Evolutionary conservation across 2,113 vertebrate genomes (phyloP), one percentile per base, ranked within the genome.

Genomic region (Pheucticus melanocephalus): DNA sequence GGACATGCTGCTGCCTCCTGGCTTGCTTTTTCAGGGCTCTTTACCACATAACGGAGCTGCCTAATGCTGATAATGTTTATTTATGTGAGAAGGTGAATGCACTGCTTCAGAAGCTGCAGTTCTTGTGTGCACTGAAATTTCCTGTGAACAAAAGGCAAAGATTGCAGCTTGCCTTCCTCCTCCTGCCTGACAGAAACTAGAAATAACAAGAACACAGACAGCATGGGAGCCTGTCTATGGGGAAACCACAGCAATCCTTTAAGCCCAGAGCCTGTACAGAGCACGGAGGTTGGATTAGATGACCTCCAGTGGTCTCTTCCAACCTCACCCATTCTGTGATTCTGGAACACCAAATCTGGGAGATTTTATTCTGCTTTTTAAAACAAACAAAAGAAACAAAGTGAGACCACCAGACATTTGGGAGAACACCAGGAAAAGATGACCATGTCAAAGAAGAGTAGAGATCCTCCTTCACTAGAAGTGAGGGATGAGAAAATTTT

Each of bases 401-500:
- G 24, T 15, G 40, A 87, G 39, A 69, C n/a, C 57, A 64, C 6
- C 25, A 59, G 12, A 30, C 19, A 40, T 47, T 31, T 47, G 33
- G 82, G 42, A 59, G 63, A 88, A 50, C 33, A 37, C 37, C 11
- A 44, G 45, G 22, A 72, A 71, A 64, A 65, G 45, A 70, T 15
- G 30, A 53, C 42, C 4, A 1, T 15, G 59, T 63, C 31, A 65
- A 50, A 82, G 50, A 57, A 76, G n/a, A 68, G 40, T 1, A 12
- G 48, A 73, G 33, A 47, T 42, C 21, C 31, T 87, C 33, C 28
- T 50, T 70, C 39, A 50, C 20, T 50, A 45, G 44, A 64, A 71
- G 31, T 10, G 11, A 68, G 78, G 89, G 78, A 76, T 91, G 47
- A 94, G 90, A 90, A 97, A 83, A 76, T 60, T n/a, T 88, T 72